phyloP scores from a whole-genome alignment of 2,888 invertebrate species.

The Lottia gigantea region DNA sequence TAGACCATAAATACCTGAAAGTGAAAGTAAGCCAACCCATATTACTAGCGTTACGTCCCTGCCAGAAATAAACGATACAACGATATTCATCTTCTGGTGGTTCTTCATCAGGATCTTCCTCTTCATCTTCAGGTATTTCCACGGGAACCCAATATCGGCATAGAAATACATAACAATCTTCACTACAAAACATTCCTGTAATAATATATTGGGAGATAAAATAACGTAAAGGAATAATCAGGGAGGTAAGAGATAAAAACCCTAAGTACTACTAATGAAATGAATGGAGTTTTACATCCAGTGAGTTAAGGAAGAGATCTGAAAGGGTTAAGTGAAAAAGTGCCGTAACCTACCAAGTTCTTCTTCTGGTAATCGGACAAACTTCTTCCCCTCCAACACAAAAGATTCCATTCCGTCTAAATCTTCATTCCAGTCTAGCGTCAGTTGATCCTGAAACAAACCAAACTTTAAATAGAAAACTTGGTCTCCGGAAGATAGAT shows the following conservation, averaged over 20 bases:
- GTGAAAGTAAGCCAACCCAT: conserved; percentile 99
- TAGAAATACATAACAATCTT: conserved; percentile 97
- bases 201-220: not conserved
- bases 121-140: conserved; percentile 66
- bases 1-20: conserved; percentile 76
- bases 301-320: not conserved
- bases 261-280: too few species aligned
- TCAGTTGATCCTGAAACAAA: conserved; percentile 75
- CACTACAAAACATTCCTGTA: conserved; percentile 85
- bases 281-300: too few species aligned
- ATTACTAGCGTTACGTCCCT: conserved; percentile 93
- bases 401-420: conserved; percentile 97
- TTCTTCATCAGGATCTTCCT: conserved; percentile 72
- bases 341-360: conserved; percentile 77
- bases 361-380: conserved; percentile 94
- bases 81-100: conserved; percentile 79
- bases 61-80: conserved; percentile 99
- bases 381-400: conserved; percentile 95
- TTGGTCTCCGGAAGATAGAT: too few species aligned
- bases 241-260: too few species aligned
- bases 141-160: conserved; percentile 91
- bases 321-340: not conserved
- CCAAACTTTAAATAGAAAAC: too few species aligned
- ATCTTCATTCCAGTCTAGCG: conserved; percentile 98
- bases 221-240: too few species aligned